These are phyloP conservation scores for Cygnus olor DNA, from an alignment of 2,797 vertebrate species.

Conservation along the genomic window DNA sequence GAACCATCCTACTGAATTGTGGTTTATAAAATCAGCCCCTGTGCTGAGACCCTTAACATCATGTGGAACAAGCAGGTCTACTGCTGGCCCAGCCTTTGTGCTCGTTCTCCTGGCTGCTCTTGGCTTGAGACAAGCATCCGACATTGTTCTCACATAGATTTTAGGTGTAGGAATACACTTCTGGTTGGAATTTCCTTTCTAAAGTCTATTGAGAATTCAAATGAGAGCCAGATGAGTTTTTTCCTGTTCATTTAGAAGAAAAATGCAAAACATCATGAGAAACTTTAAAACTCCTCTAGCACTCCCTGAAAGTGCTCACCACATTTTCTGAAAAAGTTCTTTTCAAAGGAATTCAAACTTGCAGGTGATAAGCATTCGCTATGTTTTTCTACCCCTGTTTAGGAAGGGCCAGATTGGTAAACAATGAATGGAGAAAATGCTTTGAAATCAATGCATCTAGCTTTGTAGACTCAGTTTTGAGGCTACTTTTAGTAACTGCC, in stretches of 20 bases:
- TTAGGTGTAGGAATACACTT: slow-evolving; percentile 61
- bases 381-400: neutral
- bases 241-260: slow-evolving; percentile 51
- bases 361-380: neutral
- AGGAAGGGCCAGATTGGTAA: slow-evolving; percentile 1
- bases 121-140: slow-evolving; percentile 40
- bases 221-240: slow-evolving; percentile 73
- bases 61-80: neutral
- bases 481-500: neutral
- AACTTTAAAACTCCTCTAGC: slow-evolving; percentile 51
- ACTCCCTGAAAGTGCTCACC: slow-evolving; percentile 42
- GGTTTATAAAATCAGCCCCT: slow-evolving; percentile 5
- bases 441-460: neutral
- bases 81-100: neutral
- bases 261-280: slow-evolving; percentile 69
- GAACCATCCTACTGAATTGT: neutral
- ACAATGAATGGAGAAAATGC: slow-evolving; percentile 1
- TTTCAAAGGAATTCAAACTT: slow-evolving; percentile 35
- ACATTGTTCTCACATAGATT: slow-evolving; percentile 47
- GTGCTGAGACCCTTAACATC: neutral
- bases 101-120: slow-evolving; percentile 28
- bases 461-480: neutral
- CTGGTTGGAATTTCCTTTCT: slow-evolving; percentile 76
- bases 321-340: slow-evolving; percentile 20
- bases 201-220: slow-evolving; percentile 69